Conservation (phyloP, 2,797 vertebrate species). For the Mus caroli region DNA sequence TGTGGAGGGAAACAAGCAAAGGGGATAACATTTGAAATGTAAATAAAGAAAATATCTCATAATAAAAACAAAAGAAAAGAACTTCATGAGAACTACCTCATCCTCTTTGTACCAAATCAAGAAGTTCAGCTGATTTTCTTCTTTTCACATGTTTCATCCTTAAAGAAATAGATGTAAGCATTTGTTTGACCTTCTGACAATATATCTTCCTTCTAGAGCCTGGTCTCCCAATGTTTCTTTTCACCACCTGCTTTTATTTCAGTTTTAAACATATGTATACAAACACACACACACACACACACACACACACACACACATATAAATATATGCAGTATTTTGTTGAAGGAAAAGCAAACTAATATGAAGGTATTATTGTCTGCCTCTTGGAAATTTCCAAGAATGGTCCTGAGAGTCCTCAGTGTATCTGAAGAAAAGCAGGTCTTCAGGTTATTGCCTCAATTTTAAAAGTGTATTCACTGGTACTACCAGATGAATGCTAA, state of each 20-base stretch:
- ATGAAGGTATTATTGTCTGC: background rate
- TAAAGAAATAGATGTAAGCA: background rate
- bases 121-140: background rate
- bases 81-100: background rate
- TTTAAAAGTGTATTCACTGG: background rate
- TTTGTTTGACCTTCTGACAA: background rate
- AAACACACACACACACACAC: too few relatives aligned
- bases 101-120: background rate
- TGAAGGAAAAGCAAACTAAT: background rate
- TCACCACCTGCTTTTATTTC: background rate
- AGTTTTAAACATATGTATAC: background rate
- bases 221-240: background rate
- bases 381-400: background rate
- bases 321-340: background rate
- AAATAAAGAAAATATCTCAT: too few relatives aligned
- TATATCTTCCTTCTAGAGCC: background rate
- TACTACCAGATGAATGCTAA: background rate
- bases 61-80: background rate
- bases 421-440: background rate
- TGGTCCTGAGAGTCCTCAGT: background rate
- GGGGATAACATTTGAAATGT: too few relatives aligned
- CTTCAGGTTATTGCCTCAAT: slow-evolving; percentile 14
- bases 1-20: too few relatives aligned
- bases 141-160: background rate
- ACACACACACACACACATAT: too few relatives aligned